Evolutionary conservation across 2,113 vertebrate species (phyloP), one percentile per base, ranked within the genome.

Genomic region (Labeo catla): DNA sequence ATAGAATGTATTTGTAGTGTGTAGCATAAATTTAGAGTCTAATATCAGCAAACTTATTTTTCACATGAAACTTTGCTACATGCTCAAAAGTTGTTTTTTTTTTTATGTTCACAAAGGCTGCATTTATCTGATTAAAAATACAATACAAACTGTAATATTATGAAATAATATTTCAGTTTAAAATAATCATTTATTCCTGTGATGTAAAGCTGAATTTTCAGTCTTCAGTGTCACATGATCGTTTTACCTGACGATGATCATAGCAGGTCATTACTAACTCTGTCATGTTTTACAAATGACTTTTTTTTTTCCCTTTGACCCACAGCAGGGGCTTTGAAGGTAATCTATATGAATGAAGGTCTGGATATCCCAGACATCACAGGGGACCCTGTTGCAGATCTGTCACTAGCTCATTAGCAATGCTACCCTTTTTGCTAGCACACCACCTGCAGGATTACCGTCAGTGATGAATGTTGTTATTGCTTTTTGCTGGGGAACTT

Each of bases 221-320:
- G 11, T 13, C 50, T 52, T 52, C 13, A 52, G 50, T 52, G 13
- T 52, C 50, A 52, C 12, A 13, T 52, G 13, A 52, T 52, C 11
- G 4, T 52, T 36, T 36, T 15, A 2, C 13, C 10, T 54, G 74
- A 28, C 34, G 8, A 49, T 45, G 59, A 65, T 49, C 59, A 16
- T 49, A 65, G 39, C 43, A 23, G 59, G 79, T 49, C 43, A 81
- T 81, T 81, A 65, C 12, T 34, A 81, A 81, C 61, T 15, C 57
- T 81, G 78, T 65, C 59, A 81, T 81, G 59, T 81, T 81, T 47
- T 16, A 81, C 79, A 81, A 81, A 81, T 81, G 7, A 65, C 59
- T 49, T 65, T 0, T 49, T 13, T 81, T 28, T 28, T n/a, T n/a
- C n/a, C 59, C 43, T 49, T 65, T 81, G 59, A 81, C 43, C 79